Base-by-base conservation (phyloP, 2,113 vertebrate species). In the Protomyctophum bolini region DNA sequence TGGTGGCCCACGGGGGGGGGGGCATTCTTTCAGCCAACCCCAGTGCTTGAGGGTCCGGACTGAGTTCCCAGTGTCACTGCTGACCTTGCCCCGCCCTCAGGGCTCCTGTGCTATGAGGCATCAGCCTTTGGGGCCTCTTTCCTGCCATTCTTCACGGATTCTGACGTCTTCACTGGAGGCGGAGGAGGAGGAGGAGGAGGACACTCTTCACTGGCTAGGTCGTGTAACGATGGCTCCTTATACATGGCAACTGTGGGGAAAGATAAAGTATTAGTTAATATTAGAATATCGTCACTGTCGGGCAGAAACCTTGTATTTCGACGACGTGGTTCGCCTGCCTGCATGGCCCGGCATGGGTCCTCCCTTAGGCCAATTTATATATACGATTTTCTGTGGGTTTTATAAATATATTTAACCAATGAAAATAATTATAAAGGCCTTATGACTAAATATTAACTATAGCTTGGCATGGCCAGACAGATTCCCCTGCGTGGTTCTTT, bases 221-320 rank as follows among this genome's bases (percentile, higher is more conserved):
- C 93, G 55, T 97, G 95, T 47, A 96, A 88, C 9, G 95, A 95
- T 10, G 95, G 95, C 79, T 97, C 95, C 79, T 94, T 95, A 74
- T 97, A 97, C 94, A 96, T 94, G 4, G 93, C 93, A 68, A 94
- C 93, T 94, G 82, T 60, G 62, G 48, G 58, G 79, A 82, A 76
- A 84, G 60, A 75, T 11, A 73, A 55, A 63, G 10, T 60, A 52
- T 10, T 51, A 58, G 29, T 82, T 74, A 70, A 50, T 56, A 55
- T 41, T 41, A 41, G 33, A 41, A 41, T 41, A 41, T 41, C 33
- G 33, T 41, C 33, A 3, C 33, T 41, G 33, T 41, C 5, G 33
- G 33, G 33, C 33, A 41, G 33, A 41, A 41, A 41, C 33, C 33
- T 41, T 41, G 33, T 41, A 41, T 41, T 6, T 41, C 5, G 33